These are phyloP conservation scores for Drosophila ambigua DNA, from an alignment of 1,140 invertebrate genomes.

Conservation along the genomic window DNA sequence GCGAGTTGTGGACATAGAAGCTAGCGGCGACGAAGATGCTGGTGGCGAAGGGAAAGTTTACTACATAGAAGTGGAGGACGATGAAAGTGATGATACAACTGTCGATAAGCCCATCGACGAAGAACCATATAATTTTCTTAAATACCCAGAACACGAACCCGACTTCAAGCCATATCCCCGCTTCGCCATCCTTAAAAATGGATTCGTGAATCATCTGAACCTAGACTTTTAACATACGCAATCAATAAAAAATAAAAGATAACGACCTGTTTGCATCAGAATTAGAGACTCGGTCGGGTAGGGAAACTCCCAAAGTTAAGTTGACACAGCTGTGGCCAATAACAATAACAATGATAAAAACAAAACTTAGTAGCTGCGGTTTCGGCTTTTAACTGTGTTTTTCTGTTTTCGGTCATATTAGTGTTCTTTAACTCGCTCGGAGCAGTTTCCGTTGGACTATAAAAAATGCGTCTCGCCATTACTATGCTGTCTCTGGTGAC, in stretches of 20 bases:
- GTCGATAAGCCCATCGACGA: slow-evolving; percentile 14
- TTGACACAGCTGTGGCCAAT: slow-evolving; percentile 25
- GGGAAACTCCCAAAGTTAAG: slow-evolving; percentile 14
- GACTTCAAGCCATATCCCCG: slow-evolving; percentile 32
- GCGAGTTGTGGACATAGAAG: not conserved
- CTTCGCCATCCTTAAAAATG: slow-evolving; percentile 49
- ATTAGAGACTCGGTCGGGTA: not conserved
- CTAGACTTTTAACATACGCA: slow-evolving; percentile 15
- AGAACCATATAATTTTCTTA: slow-evolving; percentile 30
- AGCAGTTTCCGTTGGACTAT: slow-evolving; percentile 20
- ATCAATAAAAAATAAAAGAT: slow-evolving; percentile 1
- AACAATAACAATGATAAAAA: slow-evolving; percentile 15
- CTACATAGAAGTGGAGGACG: slow-evolving; percentile 11
- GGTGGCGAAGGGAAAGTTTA: slow-evolving; percentile 8
- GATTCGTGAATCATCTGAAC: slow-evolving; percentile 27
- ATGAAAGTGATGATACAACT: slow-evolving; percentile 17
- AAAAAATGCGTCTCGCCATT: slow-evolving; percentile 31
- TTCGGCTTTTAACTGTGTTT: slow-evolving; percentile 1
- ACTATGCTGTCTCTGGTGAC: slow-evolving; percentile 1
- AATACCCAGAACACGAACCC: slow-evolving; percentile 12
- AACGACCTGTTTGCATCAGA: slow-evolving; percentile 16
- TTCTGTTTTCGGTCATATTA: slow-evolving; percentile 1
- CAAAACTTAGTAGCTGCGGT: not conserved
- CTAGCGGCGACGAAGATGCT: not conserved
- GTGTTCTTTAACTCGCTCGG: slow-evolving; percentile 9